phyloP scores from a whole-genome alignment of 2,113 vertebrate genomes.

The Lota lota region DNA sequence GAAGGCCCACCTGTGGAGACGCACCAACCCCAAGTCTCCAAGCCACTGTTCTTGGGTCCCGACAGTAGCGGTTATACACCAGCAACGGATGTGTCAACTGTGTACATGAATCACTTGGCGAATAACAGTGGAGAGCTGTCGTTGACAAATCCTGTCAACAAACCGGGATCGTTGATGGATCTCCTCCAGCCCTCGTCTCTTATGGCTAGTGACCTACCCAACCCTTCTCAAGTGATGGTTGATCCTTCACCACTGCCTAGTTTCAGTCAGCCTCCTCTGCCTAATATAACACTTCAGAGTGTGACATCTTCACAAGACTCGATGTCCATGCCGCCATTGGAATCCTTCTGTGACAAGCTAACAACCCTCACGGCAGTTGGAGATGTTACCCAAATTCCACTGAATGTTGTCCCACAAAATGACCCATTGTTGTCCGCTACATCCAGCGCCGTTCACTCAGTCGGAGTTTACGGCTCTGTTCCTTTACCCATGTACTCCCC shows the following conservation, averaged over 20 bases:
- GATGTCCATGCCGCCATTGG: constrained; percentile 34
- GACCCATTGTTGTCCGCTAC: constrained; percentile 48
- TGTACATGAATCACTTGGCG: constrained; percentile 52
- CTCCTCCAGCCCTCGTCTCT: constrained; percentile 46
- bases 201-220: constrained; percentile 36
- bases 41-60: constrained; percentile 54
- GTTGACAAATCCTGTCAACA: constrained; percentile 26
- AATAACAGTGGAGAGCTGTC: constrained; percentile 21
- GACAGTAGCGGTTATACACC: constrained; percentile 53
- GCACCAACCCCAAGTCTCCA: constrained; percentile 38
- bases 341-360: constrained; percentile 57
- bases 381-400: constrained; percentile 49
- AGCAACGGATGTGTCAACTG: constrained; percentile 44
- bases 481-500: constrained; percentile 61
- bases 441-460: constrained; percentile 28
- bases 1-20: constrained; percentile 34
- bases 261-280: constrained; percentile 45
- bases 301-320: constrained; percentile 51
- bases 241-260: constrained; percentile 50
- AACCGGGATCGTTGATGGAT: constrained; percentile 34
- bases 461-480: constrained; percentile 49
- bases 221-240: constrained; percentile 36
- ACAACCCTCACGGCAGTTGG: constrained; percentile 50
- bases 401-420: constrained; percentile 45
- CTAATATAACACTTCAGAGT: constrained; percentile 64